A percentile compares a stretch with the other conserved stretches of the same genome.
phyloP scores from a whole-genome alignment of 2,888 invertebrate species.

The Gymnosoma rotundatum region DNA sequence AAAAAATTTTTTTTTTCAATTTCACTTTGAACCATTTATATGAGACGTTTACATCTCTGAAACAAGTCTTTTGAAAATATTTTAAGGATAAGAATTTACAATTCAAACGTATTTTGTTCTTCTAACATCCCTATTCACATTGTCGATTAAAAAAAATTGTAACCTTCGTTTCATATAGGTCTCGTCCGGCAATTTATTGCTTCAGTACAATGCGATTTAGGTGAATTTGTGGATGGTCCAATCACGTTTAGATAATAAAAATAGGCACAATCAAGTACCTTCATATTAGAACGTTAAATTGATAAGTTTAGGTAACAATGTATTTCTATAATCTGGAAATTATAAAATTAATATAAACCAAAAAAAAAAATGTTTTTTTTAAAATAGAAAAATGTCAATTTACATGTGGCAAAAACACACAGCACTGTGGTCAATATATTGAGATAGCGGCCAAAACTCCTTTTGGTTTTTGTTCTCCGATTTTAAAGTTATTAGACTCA shows the following conservation, averaged over 20 bases:
- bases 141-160: slow-evolving; percentile 64
- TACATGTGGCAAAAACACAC: too few species aligned
- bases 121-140: slow-evolving; percentile 24
- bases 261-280: neutral
- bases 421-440: too few species aligned
- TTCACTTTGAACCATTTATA: too few species aligned
- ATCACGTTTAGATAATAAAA: slow-evolving; percentile 50
- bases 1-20: neutral
- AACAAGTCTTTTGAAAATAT: neutral
- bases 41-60: slow-evolving; percentile 1
- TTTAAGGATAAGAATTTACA: neutral
- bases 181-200: slow-evolving; percentile 12
- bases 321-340: too few species aligned
- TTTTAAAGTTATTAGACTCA: too few species aligned
- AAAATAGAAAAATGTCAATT: too few species aligned
- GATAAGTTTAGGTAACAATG: slow-evolving; percentile 42
- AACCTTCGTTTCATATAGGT: slow-evolving; percentile 18
- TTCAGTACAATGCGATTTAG: neutral
- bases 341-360: too few species aligned
- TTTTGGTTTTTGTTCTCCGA: neutral
- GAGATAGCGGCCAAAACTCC: too few species aligned
- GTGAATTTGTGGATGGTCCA: slow-evolving; percentile 52
- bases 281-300: slow-evolving; percentile 23
- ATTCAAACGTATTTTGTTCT: slow-evolving; percentile 20
- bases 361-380: too few species aligned